phyloP scores from a whole-genome alignment of 2,113 vertebrate genomes.

The Microcebus griseorufus region DNA sequence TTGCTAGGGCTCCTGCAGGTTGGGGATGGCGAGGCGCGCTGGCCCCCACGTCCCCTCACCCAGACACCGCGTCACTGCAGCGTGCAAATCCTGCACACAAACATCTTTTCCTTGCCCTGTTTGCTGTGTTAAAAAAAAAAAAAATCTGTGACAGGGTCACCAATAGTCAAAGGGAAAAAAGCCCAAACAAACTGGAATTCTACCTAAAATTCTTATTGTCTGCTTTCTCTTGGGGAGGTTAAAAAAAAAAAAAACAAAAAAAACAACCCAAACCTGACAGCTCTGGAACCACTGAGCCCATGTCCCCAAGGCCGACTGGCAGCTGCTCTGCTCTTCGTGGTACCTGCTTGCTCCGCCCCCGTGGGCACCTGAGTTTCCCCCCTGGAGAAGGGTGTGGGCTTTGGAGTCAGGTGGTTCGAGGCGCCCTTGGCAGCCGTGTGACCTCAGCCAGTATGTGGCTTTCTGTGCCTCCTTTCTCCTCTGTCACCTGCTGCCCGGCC shows the following conservation, averaged over 20 bases:
- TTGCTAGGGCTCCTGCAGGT: neutral
- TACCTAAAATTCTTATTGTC: neutral
- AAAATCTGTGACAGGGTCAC: neutral
- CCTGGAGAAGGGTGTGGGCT: neutral
- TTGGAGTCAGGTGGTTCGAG: neutral
- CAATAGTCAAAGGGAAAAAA: neutral
- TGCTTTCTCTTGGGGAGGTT: neutral
- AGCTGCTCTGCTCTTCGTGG: neutral
- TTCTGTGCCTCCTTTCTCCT: neutral
- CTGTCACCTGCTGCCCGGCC: neutral
- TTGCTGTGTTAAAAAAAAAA: neutral
- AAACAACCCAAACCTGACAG: neutral
- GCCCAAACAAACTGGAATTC: neutral
- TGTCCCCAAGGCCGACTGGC: neutral
- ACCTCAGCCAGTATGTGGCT: neutral
- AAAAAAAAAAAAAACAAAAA: neutral
- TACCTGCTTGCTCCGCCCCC: neutral
- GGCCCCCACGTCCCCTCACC: neutral
- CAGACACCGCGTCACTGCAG: neutral
- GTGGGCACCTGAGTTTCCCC: neutral
- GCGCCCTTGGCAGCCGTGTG: neutral
- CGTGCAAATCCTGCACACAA: neutral
- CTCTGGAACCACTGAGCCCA: neutral
- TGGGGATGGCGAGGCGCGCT: rapidly evolving
- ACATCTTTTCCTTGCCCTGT: constrained; percentile 3